Evolutionary conservation across 1,140 invertebrate species (phyloP).

Genomic region (Monochamus saltuarius): DNA sequence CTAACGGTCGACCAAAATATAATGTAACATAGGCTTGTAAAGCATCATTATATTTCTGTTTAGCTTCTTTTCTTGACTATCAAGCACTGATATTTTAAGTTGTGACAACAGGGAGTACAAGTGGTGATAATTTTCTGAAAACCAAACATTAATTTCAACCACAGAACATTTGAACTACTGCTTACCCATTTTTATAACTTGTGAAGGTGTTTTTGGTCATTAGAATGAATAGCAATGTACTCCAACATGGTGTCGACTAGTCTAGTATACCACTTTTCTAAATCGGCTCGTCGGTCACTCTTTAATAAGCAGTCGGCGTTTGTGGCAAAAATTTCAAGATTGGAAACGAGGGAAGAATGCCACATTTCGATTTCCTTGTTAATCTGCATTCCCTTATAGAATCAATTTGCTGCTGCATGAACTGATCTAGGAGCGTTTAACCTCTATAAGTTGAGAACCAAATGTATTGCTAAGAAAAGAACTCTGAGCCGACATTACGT

Average conservation of each 20-base stretch:
- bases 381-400: constrained; percentile 79
- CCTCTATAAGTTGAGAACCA: constrained; percentile 83
- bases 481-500: constrained; percentile 88
- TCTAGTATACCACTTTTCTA: constrained; percentile 93
- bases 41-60: constrained; percentile 88
- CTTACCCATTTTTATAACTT: constrained; percentile 91
- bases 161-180: no score
- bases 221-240: constrained; percentile 75
- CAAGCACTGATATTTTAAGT: constrained; percentile 89
- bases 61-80: constrained; percentile 87
- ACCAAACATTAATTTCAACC: constrained; percentile 28
- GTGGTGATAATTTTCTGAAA: constrained; percentile 94
- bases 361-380: constrained; percentile 76
- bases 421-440: constrained; percentile 92
- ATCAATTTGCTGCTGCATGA: constrained; percentile 84
- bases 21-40: constrained; percentile 88
- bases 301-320: constrained; percentile 87
- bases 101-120: constrained; percentile 84
- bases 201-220: constrained; percentile 92
- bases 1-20: constrained; percentile 92
- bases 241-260: constrained; percentile 86
- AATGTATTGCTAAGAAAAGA: constrained; percentile 90
- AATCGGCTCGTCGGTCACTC: constrained; percentile 86
- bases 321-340: constrained; percentile 89
- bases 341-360: constrained; percentile 86